phyloP scores from a whole-genome alignment of 2,888 invertebrate species.

The Clunio marinus region DNA sequence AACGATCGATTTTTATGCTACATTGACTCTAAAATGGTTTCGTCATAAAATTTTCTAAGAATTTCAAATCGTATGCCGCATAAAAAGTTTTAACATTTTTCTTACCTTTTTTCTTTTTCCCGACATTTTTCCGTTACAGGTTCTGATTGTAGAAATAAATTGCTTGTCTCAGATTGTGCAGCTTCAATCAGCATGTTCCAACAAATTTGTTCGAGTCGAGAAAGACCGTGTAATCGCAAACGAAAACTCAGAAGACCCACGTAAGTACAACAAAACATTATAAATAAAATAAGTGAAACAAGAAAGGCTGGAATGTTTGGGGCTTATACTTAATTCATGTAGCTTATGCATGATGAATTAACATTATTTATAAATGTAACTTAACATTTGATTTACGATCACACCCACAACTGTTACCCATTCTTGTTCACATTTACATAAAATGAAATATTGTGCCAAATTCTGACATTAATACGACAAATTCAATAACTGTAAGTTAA shows the following conservation, averaged over 20 bases:
- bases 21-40: no score
- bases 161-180: conserved; percentile 37
- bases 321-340: conserved; percentile 5
- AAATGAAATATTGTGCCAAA: conserved; percentile 17
- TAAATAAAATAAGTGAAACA: conserved; percentile 19
- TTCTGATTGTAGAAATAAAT: conserved; percentile 38
- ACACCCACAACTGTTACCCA: no score
- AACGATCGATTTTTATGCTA: no score
- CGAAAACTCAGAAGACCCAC: conserved; percentile 36
- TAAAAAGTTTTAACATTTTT: conserved; percentile 22
- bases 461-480: conserved; percentile 26
- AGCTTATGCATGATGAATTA: no score
- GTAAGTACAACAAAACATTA: conserved; percentile 31
- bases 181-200: conserved; percentile 38
- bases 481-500: conserved; percentile 10
- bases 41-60: no score
- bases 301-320: neutral
- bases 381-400: no score
- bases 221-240: conserved; percentile 37
- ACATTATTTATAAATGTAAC: no score
- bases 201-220: conserved; percentile 36
- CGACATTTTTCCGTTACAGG: neutral
- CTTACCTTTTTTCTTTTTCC: neutral
- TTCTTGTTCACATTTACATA: no score
- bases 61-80: no score